Evolutionary conservation across 2,797 vertebrate species (phyloP).

Genomic region (Hydrocynus forskahlii): DNA sequence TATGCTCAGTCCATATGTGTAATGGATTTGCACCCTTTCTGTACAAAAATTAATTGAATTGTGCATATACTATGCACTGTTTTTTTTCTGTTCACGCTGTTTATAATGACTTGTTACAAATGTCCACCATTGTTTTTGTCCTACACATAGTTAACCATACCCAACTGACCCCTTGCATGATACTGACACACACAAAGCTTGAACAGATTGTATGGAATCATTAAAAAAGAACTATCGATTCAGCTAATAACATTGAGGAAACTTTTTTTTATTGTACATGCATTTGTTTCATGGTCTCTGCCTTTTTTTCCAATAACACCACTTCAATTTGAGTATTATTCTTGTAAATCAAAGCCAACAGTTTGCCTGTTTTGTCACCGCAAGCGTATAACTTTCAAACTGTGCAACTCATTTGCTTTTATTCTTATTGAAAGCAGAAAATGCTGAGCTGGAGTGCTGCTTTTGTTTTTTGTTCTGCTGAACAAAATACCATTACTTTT

Average conservation of each 20-base stretch:
- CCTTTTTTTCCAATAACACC: conserved; percentile 45
- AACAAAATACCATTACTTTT: conserved; percentile 25
- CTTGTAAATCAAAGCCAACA: conserved; percentile 69
- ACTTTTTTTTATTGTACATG: conserved; percentile 56
- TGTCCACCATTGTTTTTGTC: conserved; percentile 45
- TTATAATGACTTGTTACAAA: conserved; percentile 19
- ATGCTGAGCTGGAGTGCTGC: conserved; percentile 65
- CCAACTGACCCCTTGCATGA: not conserved
- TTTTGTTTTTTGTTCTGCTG: conserved; percentile 63
- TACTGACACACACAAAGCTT: not conserved
- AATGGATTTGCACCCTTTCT: conserved; percentile 55
- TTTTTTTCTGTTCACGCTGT: conserved; percentile 34
- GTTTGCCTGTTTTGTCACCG: conserved; percentile 68
- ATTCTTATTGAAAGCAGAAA: conserved; percentile 67
- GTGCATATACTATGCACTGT: conserved; percentile 50
- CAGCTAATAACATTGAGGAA: conserved; percentile 37
- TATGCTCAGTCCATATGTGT: conserved; percentile 57
- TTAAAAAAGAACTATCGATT: conserved; percentile 38
- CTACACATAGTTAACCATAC: not conserved
- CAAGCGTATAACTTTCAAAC: conserved; percentile 67
- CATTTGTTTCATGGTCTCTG: conserved; percentile 52
- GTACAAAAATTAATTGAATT: conserved; percentile 63
- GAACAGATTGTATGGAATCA: conserved; percentile 26
- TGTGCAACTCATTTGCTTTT: conserved; percentile 66
- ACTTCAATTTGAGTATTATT: conserved; percentile 58